Percentiles rank a stretch among this genome's conserved stretches.
phyloP scores from a whole-genome alignment of 2,888 invertebrate species.

The Limnephilus marmoratus region DNA sequence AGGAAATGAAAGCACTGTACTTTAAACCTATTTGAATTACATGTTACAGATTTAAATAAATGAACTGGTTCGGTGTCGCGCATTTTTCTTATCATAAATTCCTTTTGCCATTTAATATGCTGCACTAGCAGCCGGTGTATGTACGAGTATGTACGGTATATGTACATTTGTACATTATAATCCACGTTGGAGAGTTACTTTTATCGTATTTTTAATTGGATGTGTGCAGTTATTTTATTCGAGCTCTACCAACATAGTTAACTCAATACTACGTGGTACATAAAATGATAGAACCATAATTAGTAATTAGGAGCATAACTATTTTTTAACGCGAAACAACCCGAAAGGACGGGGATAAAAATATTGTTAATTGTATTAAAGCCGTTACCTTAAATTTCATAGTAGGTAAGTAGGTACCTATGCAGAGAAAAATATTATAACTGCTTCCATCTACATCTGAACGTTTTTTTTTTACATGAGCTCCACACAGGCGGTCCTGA shows the following conservation, averaged over 20 bases:
- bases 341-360: neutral
- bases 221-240: neutral
- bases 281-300: neutral
- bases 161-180: neutral
- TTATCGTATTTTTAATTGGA: neutral
- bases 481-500: too few relatives aligned
- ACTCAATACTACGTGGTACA: neutral
- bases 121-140: neutral
- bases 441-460: neutral
- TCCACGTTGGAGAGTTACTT: neutral
- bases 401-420: too few relatives aligned
- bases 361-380: neutral
- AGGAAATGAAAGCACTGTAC: slow-evolving; percentile 18
- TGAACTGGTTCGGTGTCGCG: neutral
- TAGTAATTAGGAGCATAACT: too few relatives aligned
- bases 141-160: neutral
- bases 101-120: neutral
- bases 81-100: neutral
- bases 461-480: too few relatives aligned
- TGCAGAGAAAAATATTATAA: too few relatives aligned
- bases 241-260: neutral
- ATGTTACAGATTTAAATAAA: neutral
- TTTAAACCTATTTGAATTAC: neutral
- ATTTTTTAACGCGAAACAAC: too few relatives aligned
- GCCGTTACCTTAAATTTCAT: neutral